Evolutionary conservation across 2,113 vertebrate genomes (phyloP).

Genomic region (Ammodytes marinus): DNA sequence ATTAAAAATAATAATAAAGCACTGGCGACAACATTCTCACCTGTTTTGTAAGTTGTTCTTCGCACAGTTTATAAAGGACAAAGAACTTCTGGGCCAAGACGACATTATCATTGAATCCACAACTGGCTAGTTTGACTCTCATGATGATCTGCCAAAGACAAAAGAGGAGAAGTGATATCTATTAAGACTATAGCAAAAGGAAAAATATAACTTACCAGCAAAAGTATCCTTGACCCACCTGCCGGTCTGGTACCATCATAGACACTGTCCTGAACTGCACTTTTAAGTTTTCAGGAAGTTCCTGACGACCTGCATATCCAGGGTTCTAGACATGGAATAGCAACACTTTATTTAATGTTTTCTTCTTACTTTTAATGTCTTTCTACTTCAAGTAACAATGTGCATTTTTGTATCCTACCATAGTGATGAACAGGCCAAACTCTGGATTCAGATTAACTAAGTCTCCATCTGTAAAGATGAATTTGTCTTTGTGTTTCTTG

Average conservation of each 20-base stretch:
- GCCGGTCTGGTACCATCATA: slow-evolving; percentile 94
- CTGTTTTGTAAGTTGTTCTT: slow-evolving; percentile 94
- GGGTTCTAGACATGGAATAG: slow-evolving; percentile 85
- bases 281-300: slow-evolving; percentile 93
- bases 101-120: slow-evolving; percentile 91
- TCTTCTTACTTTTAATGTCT: background rate
- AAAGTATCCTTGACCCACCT: slow-evolving; percentile 76
- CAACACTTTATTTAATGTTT: background rate
- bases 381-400: background rate
- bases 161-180: background rate
- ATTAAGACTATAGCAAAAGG: slow-evolving; percentile 13
- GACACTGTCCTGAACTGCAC: slow-evolving; percentile 90
- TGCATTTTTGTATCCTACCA: slow-evolving; percentile 81
- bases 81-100: slow-evolving; percentile 91
- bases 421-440: slow-evolving; percentile 93
- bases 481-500: slow-evolving; percentile 87
- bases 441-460: slow-evolving; percentile 90
- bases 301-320: slow-evolving; percentile 92
- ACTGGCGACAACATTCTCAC: slow-evolving; percentile 62
- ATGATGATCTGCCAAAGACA: slow-evolving; percentile 89
- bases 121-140: slow-evolving; percentile 92
- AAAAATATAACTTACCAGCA: slow-evolving; percentile 17
- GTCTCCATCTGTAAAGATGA: slow-evolving; percentile 92
- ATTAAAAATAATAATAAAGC: background rate
- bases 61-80: slow-evolving; percentile 92